phyloP scores from a whole-genome alignment of 2,113 vertebrate genomes.

The Australoheros scitulus region DNA sequence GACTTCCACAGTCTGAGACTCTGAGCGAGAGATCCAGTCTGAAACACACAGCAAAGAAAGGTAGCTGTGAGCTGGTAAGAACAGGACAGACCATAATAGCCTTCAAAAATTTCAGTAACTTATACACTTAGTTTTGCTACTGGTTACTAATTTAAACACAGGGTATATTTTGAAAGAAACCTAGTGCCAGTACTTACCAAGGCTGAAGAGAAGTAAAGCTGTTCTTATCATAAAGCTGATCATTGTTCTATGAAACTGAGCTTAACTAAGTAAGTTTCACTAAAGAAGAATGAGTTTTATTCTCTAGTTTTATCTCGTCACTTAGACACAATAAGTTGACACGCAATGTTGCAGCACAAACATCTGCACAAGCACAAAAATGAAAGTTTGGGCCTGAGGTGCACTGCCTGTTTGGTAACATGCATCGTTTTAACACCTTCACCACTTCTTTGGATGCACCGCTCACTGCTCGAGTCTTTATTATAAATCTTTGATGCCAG shows the following conservation, averaged over 20 bases:
- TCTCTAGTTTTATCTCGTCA: not conserved
- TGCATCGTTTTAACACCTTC: not conserved
- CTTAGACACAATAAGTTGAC: not conserved
- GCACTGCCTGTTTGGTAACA: not conserved
- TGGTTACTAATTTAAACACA: not conserved
- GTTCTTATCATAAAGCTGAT: not conserved
- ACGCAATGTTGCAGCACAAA: not conserved
- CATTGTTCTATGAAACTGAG: not conserved
- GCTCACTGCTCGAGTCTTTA: not conserved
- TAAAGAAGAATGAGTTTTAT: not conserved
- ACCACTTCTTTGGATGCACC: not conserved
- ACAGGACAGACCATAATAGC: not conserved
- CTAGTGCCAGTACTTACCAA: not conserved
- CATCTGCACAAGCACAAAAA: not conserved
- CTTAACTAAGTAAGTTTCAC: not conserved
- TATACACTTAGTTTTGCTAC: not conserved
- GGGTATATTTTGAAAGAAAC: not conserved
- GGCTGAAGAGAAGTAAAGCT: not conserved
- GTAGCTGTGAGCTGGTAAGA: not conserved
- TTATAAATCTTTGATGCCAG: too few species aligned
- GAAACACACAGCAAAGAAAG: not conserved
- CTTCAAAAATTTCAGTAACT: not conserved
- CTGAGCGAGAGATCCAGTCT: not conserved
- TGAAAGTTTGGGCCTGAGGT: not conserved
- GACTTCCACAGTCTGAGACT: not conserved